Conservation (phyloP, 2,888 invertebrate genomes). For the Rhaphigaster nebulosa region DNA sequence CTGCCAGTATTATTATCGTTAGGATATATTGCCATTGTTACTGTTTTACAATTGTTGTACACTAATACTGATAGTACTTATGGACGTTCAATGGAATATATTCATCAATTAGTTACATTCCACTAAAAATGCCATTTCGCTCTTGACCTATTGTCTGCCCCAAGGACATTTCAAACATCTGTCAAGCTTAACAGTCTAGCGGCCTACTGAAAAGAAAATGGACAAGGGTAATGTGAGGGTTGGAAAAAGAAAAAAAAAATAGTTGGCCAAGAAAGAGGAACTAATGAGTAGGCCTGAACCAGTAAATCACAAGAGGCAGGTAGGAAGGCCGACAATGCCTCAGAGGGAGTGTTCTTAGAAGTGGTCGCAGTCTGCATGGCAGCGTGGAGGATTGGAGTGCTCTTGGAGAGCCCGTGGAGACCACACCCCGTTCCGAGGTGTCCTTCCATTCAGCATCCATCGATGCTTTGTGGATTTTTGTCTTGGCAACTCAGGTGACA, state of each 20-base stretch:
- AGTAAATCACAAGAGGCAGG: constrained; percentile 30
- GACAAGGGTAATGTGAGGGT: not conserved
- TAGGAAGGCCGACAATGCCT: not conserved
- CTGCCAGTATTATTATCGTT: no score
- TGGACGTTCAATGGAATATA: not conserved
- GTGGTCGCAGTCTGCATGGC: not conserved
- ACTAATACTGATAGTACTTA: no score
- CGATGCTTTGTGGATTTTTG: no score
- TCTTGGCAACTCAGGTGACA: no score
- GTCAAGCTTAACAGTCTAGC: not conserved
- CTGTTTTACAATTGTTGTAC: no score
- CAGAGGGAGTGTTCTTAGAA: not conserved
- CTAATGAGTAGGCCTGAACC: constrained; percentile 1
- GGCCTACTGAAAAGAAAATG: not conserved
- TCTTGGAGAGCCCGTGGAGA: not conserved
- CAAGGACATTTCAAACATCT: constrained; percentile 10
- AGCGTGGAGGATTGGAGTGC: not conserved
- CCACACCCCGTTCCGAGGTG: not conserved
- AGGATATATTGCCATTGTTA: no score
- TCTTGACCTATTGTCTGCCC: not conserved
- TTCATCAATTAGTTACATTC: not conserved
- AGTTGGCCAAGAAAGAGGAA: constrained; percentile 41
- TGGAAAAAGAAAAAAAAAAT: not conserved
- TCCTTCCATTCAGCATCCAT: no score
- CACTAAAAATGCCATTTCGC: not conserved